Percentiles rank a stretch among this genome's conserved stretches.
Evolutionary conservation across 1,140 invertebrate genomes (phyloP).

Genomic region (Dolichoris vasculosae): DNA sequence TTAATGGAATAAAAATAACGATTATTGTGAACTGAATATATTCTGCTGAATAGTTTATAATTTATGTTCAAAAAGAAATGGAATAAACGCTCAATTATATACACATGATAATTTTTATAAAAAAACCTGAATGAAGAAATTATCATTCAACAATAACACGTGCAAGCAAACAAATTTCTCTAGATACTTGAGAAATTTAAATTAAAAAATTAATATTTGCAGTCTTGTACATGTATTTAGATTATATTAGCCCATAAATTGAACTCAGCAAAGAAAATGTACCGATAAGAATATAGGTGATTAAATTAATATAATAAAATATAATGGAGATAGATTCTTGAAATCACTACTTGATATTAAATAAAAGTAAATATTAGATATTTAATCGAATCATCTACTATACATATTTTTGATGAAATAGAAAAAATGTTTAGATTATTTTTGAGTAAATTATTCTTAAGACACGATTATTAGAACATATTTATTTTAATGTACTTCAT

Average conservation of each 20-base stretch:
- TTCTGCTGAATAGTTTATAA: background rate
- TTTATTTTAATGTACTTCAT: conserved; percentile 40
- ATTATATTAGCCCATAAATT: background rate
- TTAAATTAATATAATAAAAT: background rate
- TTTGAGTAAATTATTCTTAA: background rate
- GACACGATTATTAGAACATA: conserved; percentile 44
- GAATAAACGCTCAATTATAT: background rate
- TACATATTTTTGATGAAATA: conserved; percentile 8
- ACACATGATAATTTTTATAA: conserved; percentile 27
- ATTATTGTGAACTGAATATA: background rate
- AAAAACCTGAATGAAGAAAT: conserved; percentile 28
- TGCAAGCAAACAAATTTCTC: background rate
- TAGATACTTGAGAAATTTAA: background rate
- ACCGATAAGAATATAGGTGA: background rate
- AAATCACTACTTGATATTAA: background rate
- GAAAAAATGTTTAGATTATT: conserved; percentile 29
- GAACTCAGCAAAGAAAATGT: conserved; percentile 13
- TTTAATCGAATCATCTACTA: background rate
- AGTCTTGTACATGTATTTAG: background rate
- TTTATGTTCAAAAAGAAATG: background rate
- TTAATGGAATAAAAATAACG: background rate
- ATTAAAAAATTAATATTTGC: background rate
- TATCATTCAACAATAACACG: background rate
- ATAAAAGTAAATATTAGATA: background rate
- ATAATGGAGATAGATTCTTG: background rate